Conservation (phyloP, 2,888 invertebrate genomes). For the Polydrusus pterygomalis region DNA sequence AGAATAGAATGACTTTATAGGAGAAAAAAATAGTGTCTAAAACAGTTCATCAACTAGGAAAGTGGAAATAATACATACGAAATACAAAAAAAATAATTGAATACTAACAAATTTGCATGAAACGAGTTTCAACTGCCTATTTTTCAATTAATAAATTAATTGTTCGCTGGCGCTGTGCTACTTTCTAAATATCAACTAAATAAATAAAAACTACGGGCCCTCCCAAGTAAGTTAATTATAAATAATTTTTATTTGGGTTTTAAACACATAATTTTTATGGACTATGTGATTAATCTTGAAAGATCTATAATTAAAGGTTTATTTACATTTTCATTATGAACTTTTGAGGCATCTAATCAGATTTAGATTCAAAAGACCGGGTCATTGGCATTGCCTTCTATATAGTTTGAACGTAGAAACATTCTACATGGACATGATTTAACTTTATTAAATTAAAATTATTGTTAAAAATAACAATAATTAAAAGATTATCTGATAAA, state of each 20-base stretch:
- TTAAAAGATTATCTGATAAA: no score
- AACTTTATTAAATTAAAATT: no score
- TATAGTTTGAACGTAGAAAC: no score
- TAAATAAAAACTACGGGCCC: not conserved
- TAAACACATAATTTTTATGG: not conserved
- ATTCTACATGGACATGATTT: no score
- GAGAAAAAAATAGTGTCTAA: no score
- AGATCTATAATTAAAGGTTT: no score
- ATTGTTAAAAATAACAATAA: no score
- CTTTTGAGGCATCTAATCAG: not conserved
- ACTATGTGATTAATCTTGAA: not conserved
- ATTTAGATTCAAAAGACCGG: no score
- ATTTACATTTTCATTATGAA: not conserved
- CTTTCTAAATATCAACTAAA: not conserved
- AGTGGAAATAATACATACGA: not conserved
- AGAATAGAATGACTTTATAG: no score
- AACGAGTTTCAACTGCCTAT: not conserved
- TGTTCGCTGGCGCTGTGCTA: not conserved
- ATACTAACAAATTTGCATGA: not conserved
- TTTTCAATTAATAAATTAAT: no score
- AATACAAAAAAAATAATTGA: not conserved
- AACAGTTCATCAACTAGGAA: no score
- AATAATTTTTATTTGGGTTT: slow-evolving; percentile 2
- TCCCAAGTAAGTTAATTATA: slow-evolving; percentile 2
- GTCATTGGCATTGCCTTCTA: no score